Base-by-base conservation (phyloP, 1,140 invertebrate species). In the Triops longicaudatus region DNA sequence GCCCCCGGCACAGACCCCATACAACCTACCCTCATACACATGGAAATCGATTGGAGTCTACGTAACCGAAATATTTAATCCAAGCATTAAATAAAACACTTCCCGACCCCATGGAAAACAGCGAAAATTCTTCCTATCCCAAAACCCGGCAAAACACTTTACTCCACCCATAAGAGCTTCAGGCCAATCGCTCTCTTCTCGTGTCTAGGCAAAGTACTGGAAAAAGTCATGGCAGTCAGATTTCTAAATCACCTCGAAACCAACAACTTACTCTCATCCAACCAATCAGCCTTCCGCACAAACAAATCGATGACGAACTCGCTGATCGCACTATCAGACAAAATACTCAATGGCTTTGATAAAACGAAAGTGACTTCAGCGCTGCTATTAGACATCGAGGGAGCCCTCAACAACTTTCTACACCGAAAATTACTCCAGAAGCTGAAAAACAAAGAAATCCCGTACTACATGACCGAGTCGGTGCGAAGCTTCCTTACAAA, bases 281-380 rank as follows among this genome's bases (percentile, higher is more conserved):
- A 75, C 28, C 74, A 75, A 2, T 75, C 44, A 14, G 74, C 37
- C 12, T 75, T 75, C 17, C 74, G 6, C 7, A 12, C 37, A 9
- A 75, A 42, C 6, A 75, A 28, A 10, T 75, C 28, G 26, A 75
- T 28, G 9, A 75, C 26, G 14, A 28, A n/a, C 14, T 27, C 74
- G 22, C 7, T 75, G 26, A 26, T 75, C 5, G 6, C 37, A 41
- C 11, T 75, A 1, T 43, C 37, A 27, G 74, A 75, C 74, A 75
- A 75, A 75, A 43, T 75, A 4, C 37, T 75, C 6, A 26, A 75
- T 10, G 74, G 74, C 14, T 75, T 75, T 26, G 74, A 75, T 28
- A 43, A 75, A 42, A 44, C 37, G 6, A 75, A 75, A 75, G 37
- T 75, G 10, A 75, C 74, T 9, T n/a, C 74, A 6, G 74, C 74